Evolutionary conservation across 2,797 vertebrate genomes (phyloP).

Genomic region (Hippopotamyrus pictus): DNA sequence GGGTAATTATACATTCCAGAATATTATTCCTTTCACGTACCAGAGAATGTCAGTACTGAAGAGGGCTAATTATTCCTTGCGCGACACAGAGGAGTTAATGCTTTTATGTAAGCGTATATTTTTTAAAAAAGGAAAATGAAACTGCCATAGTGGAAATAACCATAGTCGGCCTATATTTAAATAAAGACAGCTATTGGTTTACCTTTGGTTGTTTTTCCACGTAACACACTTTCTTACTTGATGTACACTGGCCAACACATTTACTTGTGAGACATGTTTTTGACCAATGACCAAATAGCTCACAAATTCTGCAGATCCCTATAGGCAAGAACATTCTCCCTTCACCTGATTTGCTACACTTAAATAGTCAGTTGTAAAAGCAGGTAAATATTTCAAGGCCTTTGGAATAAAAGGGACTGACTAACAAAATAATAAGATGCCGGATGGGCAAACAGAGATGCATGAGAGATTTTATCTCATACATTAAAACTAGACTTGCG

Average conservation of each 20-base stretch:
- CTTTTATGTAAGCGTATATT: neutral
- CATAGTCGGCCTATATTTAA: neutral
- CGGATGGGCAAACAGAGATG: neutral
- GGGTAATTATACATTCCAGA: conserved; percentile 6
- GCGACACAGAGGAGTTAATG: neutral
- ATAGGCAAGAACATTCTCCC: neutral
- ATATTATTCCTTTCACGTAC: neutral
- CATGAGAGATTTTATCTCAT: neutral
- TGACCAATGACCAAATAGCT: neutral
- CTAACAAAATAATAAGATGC: neutral
- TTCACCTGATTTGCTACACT: neutral
- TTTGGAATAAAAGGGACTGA: neutral
- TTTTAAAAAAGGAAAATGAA: conserved; percentile 1
- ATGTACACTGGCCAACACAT: neutral
- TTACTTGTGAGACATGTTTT: neutral
- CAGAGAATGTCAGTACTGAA: neutral
- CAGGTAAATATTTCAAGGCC: neutral
- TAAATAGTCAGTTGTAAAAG: neutral
- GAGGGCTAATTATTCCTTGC: conserved; percentile 6
- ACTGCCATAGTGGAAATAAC: neutral
- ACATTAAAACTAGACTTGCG: neutral
- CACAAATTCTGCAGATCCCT: neutral
- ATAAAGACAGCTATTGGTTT: neutral
- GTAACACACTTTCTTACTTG: neutral
- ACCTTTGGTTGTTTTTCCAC: neutral